Evolutionary conservation across 53 echinoderm and acorn worm genomes (phyloP), one percentile per base, ranked within the genome.

Genomic region (Paelopatides confundens): DNA sequence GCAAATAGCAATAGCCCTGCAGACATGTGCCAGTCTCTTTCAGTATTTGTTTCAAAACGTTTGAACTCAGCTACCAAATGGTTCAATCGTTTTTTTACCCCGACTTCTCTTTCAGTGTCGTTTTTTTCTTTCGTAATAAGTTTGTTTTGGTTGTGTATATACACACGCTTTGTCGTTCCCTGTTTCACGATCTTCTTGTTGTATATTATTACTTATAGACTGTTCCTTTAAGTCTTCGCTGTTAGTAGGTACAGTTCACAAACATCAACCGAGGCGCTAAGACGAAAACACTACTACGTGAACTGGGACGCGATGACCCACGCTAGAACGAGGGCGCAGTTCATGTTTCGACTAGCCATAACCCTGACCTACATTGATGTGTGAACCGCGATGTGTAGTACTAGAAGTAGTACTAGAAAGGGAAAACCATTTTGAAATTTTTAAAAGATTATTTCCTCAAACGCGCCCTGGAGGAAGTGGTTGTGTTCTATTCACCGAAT

Each of bases 331-430:
- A 74, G 74, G 74, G 74, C 74, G 74, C 74, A 74, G 40, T 40
- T 74, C 74, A 58, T 58, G 46, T 46, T 35, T 74, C 74, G 74
- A 29, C 74, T 74, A 74, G 74, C 40, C 74, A 40, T 74, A 74
- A 74, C 74, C 74, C 74, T 74, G 74, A 74, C 74, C 74, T 74
- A 74, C 74, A 74, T 74, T 74, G 74, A 74, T 74, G 74, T 74
- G 74, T 74, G 74, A 74, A 74, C 58, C 74, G 74, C 74, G 74
- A 74, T 74, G 74, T 43, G 43, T 10, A 43, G 43, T n/a, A n/a
- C n/a, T n/a, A 43, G 43, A 43, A 43, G 43, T 6, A 58, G 58
- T 6, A 58, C 18, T 6, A 58, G 58, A 58, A 1, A 23, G 39
- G 69, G 39, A 74, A 74, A 37, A 32, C 69, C 35, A 33, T 30